These are phyloP conservation scores for Danio kyathit DNA, from an alignment of 2,797 vertebrate species.

Conservation along the genomic window DNA sequence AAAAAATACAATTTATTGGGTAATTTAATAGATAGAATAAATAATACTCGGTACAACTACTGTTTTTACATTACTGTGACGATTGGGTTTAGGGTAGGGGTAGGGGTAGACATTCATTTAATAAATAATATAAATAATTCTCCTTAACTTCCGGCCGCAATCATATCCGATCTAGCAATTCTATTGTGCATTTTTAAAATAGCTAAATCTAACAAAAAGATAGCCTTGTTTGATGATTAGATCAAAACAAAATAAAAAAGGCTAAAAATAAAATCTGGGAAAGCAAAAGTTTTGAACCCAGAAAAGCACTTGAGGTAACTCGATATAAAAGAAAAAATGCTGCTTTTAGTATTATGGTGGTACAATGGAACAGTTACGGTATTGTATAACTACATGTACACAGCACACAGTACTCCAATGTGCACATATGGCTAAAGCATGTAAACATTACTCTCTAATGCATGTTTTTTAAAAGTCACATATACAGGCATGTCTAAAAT, in stretches of 20 bases:
- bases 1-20: too few relatives aligned
- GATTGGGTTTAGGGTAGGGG: too few relatives aligned
- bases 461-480: neutral
- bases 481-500: neutral
- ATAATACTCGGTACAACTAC: too few relatives aligned
- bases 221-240: neutral
- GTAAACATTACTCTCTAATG: neutral
- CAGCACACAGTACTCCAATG: neutral
- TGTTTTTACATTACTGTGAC: too few relatives aligned
- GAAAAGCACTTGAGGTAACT: neutral
- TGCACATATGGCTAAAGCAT: neutral
- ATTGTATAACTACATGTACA: too few relatives aligned
- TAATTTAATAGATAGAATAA: too few relatives aligned
- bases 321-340: neutral
- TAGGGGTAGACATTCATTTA: too few relatives aligned
- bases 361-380: neutral
- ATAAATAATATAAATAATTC: too few relatives aligned
- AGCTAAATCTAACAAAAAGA: conserved; percentile 8
- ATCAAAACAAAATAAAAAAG: conserved; percentile 24
- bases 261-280: neutral
- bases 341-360: neutral
- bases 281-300: conserved; percentile 9
- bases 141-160: too few relatives aligned
- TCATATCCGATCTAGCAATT: too few relatives aligned
- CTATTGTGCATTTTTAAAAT: neutral